A percentile compares a stretch with the other conserved stretches of the same genome.
Conservation (phyloP, 2,113 vertebrate species). For the Theristicus caerulescens region DNA sequence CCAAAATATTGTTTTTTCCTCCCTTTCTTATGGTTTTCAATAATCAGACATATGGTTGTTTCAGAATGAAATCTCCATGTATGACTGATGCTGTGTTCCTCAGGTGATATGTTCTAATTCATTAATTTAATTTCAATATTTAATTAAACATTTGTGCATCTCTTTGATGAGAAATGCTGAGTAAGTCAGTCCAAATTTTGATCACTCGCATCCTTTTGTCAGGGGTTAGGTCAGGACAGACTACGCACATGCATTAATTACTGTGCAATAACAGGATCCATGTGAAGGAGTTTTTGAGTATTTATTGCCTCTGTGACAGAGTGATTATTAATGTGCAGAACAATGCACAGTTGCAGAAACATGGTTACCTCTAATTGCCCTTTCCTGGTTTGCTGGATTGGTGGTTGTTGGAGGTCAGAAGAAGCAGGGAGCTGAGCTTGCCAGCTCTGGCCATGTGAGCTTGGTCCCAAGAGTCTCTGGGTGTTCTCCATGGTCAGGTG, state of each 20-base stretch:
- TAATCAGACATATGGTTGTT: neutral
- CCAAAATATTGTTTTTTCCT: neutral
- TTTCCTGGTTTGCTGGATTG: neutral
- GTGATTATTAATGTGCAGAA: neutral
- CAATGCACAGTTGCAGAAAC: neutral
- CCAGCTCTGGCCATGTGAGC: neutral
- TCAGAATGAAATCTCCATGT: neutral
- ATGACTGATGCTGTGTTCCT: neutral
- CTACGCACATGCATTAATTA: neutral
- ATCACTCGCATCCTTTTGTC: neutral
- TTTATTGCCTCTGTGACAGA: neutral
- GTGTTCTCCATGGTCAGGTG: neutral
- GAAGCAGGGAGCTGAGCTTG: neutral
- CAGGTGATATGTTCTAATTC: neutral
- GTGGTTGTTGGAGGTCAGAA: neutral
- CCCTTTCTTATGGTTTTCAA: neutral
- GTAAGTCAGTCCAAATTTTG: slow-evolving; percentile 41
- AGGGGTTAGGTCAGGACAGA: neutral
- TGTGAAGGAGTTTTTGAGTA: neutral
- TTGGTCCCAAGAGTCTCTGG: neutral
- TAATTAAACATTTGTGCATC: slow-evolving; percentile 19
- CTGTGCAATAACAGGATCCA: neutral
- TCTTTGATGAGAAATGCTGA: slow-evolving; percentile 40
- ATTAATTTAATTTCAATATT: slow-evolving; percentile 53
- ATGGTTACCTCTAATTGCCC: neutral